Percentiles rank a stretch among this genome's conserved stretches.
Evolutionary conservation across 1,140 invertebrate genomes (phyloP).

Genomic region (Popillia japonica): DNA sequence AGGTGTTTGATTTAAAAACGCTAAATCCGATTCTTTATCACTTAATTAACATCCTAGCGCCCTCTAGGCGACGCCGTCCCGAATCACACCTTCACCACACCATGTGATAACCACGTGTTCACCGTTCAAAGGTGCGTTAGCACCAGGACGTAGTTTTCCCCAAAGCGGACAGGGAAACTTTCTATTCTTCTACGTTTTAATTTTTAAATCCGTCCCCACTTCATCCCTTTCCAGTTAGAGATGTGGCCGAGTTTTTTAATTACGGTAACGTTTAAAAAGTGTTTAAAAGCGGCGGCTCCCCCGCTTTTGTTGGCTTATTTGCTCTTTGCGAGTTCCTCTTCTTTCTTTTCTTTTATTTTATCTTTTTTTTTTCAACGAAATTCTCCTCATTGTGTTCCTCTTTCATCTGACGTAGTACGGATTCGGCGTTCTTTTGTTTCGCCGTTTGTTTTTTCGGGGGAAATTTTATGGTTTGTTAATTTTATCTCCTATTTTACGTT

Average conservation of each 20-base stretch:
- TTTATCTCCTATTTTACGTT: too few species aligned
- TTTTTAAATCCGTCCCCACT: too few species aligned
- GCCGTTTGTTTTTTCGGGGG: neutral
- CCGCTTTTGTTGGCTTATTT: neutral
- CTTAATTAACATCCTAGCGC: constrained; percentile 39
- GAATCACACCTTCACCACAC: constrained; percentile 36
- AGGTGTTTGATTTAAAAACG: too few species aligned
- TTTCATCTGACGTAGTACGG: too few species aligned
- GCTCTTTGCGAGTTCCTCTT: neutral
- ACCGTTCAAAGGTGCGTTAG: too few species aligned
- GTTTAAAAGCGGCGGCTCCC: neutral
- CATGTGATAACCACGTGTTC: constrained; percentile 36
- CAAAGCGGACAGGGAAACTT: neutral
- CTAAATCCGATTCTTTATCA: too few species aligned
- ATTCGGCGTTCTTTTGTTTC: neutral
- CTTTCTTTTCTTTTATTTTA: neutral
- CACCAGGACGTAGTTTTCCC: too few species aligned
- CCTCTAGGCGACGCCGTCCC: constrained; percentile 43
- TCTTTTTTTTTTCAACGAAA: neutral
- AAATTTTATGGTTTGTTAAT: neutral
- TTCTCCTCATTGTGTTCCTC: neutral
- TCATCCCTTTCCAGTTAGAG: neutral
- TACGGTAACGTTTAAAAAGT: neutral
- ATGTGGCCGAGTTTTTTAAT: neutral
- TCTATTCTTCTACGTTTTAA: neutral